Percentiles rank a stretch among this genome's conserved stretches.
Conservation (phyloP, 2,113 vertebrate species). For the Bostrychus sinensis region DNA sequence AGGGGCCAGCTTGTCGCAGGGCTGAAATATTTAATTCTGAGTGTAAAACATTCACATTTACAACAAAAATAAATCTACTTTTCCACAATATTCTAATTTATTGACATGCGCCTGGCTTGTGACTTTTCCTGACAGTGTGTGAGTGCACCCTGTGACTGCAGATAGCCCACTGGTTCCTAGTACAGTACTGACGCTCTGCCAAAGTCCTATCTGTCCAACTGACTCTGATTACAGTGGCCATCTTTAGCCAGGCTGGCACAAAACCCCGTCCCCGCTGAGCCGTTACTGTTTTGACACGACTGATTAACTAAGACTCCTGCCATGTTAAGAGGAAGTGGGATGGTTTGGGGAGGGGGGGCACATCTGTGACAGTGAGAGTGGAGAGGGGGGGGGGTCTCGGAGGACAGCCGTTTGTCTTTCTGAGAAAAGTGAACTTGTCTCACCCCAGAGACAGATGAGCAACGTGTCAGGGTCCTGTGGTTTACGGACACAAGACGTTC, state of each 20-base stretch:
- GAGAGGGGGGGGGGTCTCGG: constrained; percentile 58
- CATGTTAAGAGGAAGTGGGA: constrained; percentile 81
- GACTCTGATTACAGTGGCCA: constrained; percentile 64
- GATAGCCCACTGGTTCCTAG: constrained; percentile 57
- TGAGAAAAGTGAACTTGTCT: constrained; percentile 80
- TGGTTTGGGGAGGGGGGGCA: constrained; percentile 36
- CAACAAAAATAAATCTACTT: too few species aligned
- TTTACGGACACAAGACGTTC: constrained; percentile 65
- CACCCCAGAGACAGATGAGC: constrained; percentile 77
- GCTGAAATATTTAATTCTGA: too few species aligned
- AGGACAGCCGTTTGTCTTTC: constrained; percentile 81
- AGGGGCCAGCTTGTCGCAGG: too few species aligned
- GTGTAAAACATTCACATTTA: too few species aligned
- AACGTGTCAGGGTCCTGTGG: constrained; percentile 76
- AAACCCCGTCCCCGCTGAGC: constrained; percentile 58
- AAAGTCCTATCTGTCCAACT: constrained; percentile 58
- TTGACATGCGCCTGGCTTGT: too few species aligned
- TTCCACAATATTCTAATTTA: too few species aligned
- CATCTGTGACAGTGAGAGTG: constrained; percentile 56
- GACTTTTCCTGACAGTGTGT: constrained; percentile 35
- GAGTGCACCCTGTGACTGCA: constrained; percentile 41
- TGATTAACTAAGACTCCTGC: constrained; percentile 77
- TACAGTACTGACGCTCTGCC: constrained; percentile 40
- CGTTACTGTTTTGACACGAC: constrained; percentile 79
- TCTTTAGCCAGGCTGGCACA: constrained; percentile 49